A percentile compares a stretch with the other conserved stretches of the same genome.
These are phyloP conservation scores for Tachuris rubrigastra DNA, from an alignment of 2,113 vertebrate genomes.

Conservation along the genomic window DNA sequence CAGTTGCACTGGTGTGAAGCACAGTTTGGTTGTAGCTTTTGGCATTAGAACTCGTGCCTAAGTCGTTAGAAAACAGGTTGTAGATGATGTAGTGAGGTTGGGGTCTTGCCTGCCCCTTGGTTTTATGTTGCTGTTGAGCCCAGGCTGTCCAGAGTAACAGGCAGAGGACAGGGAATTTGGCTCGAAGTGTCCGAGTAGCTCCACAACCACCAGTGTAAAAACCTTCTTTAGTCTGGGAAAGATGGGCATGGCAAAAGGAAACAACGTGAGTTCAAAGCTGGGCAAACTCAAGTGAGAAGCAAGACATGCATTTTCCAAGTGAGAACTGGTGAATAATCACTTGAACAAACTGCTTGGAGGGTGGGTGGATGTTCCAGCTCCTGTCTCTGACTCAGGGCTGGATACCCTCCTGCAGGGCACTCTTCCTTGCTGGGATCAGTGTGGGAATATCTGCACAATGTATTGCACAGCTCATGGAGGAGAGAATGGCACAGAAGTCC, in stretches of 20 bases:
- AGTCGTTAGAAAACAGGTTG: background rate
- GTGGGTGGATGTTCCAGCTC: background rate
- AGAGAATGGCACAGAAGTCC: background rate
- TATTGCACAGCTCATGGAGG: background rate
- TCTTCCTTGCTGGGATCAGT: background rate
- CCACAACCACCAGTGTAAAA: background rate
- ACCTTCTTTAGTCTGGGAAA: background rate
- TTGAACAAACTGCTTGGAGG: background rate
- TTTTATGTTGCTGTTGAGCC: background rate
- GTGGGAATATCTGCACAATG: background rate
- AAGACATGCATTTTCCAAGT: background rate
- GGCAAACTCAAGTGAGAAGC: background rate
- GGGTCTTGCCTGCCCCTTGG: background rate
- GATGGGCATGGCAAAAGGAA: background rate
- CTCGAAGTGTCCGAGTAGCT: background rate
- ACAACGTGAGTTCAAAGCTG: background rate
- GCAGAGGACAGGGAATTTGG: background rate
- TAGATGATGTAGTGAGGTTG: background rate
- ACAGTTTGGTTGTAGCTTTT: background rate
- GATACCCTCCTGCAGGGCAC: background rate
- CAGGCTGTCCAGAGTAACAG: background rate
- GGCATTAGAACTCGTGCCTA: background rate
- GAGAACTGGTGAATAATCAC: background rate
- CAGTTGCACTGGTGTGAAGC: background rate
- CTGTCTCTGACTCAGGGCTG: background rate